These are phyloP conservation scores for Callyntrura sp. DNA, from an alignment of 2,888 invertebrate genomes.

Conservation along the genomic window DNA sequence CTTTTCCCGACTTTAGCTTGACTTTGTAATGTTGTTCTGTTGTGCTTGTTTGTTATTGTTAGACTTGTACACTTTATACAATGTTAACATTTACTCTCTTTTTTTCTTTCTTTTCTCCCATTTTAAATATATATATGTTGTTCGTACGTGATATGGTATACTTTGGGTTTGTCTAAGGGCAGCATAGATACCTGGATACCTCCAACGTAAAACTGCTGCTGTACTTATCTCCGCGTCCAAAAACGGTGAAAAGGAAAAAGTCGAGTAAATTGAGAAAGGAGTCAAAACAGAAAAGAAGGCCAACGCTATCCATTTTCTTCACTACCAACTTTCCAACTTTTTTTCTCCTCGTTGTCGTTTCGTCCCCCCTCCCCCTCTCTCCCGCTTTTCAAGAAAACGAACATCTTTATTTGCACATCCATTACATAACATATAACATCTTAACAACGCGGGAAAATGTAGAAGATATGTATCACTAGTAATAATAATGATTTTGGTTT, in stretches of 20 bases:
- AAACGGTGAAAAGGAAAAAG: constrained; percentile 40
- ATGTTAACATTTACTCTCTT: constrained; percentile 60
- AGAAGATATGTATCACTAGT: constrained; percentile 42
- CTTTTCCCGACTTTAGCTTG: constrained; percentile 29
- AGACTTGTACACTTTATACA: constrained; percentile 30
- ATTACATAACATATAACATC: constrained; percentile 70
- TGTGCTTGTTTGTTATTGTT: constrained; percentile 41
- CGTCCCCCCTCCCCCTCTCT: constrained; percentile 44
- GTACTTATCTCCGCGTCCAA: constrained; percentile 1
- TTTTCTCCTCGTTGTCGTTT: constrained; percentile 41
- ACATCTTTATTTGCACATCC: constrained; percentile 76
- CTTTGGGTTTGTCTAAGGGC: background rate
- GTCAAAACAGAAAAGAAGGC: constrained; percentile 50
- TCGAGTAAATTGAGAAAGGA: constrained; percentile 55
- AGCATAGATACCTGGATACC: no score
- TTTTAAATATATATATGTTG: constrained; percentile 25
- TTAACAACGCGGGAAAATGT: constrained; percentile 47
- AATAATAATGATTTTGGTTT: constrained; percentile 28
- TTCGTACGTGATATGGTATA: constrained; percentile 15
- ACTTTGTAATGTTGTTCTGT: constrained; percentile 37
- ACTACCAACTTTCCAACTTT: constrained; percentile 60
- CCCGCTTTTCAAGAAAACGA: background rate
- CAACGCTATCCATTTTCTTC: constrained; percentile 70
- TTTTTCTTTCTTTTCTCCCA: constrained; percentile 20
- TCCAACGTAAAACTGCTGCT: background rate